These are phyloP conservation scores for Myrmecophaga tridactyla DNA, from an alignment of 2,113 vertebrate species.

Conservation along the genomic window DNA sequence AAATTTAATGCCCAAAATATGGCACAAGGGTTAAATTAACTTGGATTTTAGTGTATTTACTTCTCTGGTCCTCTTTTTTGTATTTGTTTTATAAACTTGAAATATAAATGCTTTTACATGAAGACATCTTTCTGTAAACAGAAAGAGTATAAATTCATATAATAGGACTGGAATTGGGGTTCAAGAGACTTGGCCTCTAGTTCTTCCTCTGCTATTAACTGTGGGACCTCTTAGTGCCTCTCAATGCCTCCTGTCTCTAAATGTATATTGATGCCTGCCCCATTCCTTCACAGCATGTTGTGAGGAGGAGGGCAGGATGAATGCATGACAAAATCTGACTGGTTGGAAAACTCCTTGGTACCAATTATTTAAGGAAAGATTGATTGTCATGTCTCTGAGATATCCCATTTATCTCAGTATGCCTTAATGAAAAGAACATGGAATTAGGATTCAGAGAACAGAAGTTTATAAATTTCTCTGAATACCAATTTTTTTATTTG, in stretches of 20 bases:
- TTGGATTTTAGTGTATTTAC: background rate
- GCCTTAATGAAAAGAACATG: background rate
- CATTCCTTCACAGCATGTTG: background rate
- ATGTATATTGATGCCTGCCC: background rate
- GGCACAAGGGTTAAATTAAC: background rate
- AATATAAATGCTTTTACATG: background rate
- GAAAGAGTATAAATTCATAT: background rate
- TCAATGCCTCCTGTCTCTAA: background rate
- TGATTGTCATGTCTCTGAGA: background rate
- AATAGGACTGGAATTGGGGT: background rate
- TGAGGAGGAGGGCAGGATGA: background rate
- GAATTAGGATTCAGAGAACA: background rate
- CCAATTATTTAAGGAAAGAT: background rate
- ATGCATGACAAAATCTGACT: background rate
- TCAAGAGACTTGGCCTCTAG: background rate
- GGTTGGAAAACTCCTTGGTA: background rate
- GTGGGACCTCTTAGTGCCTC: background rate
- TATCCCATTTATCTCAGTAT: background rate
- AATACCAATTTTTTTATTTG: background rate
- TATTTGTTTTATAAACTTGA: constrained; percentile 5
- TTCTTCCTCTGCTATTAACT: background rate
- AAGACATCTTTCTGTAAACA: constrained; percentile 6
- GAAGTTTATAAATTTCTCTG: constrained; percentile 8
- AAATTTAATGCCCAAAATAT: background rate
- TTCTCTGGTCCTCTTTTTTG: background rate